A percentile compares a stretch with the other conserved stretches of the same genome.
These are phyloP conservation scores for Sinocyclocheilus anshuiensis DNA, from an alignment of 2,113 vertebrate species.

Conservation along the genomic window DNA sequence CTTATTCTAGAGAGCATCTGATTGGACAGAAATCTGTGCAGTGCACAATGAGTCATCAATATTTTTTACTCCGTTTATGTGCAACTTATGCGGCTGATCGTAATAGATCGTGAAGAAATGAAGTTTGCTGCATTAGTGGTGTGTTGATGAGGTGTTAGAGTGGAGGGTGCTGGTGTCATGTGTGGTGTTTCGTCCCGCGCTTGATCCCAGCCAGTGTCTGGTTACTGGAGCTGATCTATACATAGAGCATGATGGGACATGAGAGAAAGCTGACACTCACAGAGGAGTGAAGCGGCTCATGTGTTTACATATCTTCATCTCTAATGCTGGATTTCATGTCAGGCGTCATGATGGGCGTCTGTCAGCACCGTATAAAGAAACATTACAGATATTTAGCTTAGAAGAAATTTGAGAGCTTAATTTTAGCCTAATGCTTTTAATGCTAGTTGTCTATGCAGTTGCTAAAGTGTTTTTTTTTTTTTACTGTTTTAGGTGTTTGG, in stretches of 20 bases:
- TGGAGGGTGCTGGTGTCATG: neutral
- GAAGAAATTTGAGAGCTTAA: neutral
- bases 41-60: neutral
- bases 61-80: neutral
- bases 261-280: constrained; percentile 44
- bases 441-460: too few relatives aligned
- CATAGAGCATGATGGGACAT: constrained; percentile 59
- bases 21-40: neutral
- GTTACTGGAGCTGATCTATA: constrained; percentile 68
- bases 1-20: neutral
- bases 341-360: neutral
- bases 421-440: neutral
- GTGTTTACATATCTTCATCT: neutral
- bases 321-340: neutral
- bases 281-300: constrained; percentile 27
- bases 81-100: neutral
- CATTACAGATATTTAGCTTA: neutral
- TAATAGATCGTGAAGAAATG: neutral
- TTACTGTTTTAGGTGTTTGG: too few relatives aligned
- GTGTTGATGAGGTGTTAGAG: neutral
- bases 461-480: too few relatives aligned
- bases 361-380: too few relatives aligned
- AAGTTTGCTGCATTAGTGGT: neutral
- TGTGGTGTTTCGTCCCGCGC: neutral
- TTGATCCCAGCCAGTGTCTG: constrained; percentile 52